Conservation (phyloP, 2,888 invertebrate genomes). For the Furcula furcula region DNA sequence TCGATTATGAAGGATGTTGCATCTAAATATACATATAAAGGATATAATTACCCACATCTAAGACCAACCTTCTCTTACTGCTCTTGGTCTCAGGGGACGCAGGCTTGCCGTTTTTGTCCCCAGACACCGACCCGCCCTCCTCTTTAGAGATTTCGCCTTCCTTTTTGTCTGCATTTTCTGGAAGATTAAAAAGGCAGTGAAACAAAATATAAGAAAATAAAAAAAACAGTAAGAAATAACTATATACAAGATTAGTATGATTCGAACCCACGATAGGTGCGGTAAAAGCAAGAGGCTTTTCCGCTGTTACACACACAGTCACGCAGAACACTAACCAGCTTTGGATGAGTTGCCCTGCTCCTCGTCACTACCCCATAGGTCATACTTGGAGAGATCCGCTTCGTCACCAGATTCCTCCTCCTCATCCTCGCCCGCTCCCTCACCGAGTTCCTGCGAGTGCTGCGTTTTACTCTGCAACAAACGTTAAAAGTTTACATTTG, state of each 20-base stretch:
- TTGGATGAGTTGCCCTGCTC: slow-evolving; percentile 66
- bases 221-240: no score
- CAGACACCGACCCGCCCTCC: slow-evolving; percentile 28
- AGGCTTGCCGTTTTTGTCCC: slow-evolving; percentile 54
- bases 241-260: no score
- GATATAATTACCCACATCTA: slow-evolving; percentile 27
- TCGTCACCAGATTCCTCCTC: slow-evolving; percentile 83
- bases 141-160: slow-evolving; percentile 53
- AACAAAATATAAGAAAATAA: no score
- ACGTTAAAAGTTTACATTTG: no score
- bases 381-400: slow-evolving; percentile 89
- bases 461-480: slow-evolving; percentile 69
- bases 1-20: no score
- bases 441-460: slow-evolving; percentile 59
- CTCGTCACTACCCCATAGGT: slow-evolving; percentile 87
- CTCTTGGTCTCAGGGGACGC: slow-evolving; percentile 47
- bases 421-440: slow-evolving; percentile 81
- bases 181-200: no score
- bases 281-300: no score
- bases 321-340: slow-evolving; percentile 48
- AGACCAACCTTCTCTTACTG: slow-evolving; percentile 59
- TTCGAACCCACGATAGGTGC: no score
- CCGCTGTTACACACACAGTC: no score
- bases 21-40: no score
- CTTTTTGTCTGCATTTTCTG: slow-evolving; percentile 56